These are phyloP conservation scores for Uromys caudimaculatus DNA, from an alignment of 2,797 vertebrate genomes.

Conservation along the genomic window DNA sequence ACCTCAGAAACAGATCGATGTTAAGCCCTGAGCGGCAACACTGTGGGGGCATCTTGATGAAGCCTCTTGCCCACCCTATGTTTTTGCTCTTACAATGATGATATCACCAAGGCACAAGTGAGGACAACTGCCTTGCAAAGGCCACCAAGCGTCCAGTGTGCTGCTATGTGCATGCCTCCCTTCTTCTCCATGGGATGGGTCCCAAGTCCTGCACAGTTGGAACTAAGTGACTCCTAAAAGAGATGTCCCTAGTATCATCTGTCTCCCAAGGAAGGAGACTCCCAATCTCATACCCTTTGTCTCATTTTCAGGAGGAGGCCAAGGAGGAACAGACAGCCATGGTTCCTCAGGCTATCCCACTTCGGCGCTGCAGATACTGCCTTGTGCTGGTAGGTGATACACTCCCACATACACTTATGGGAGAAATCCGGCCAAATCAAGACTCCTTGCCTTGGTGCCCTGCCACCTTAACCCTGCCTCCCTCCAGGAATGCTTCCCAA, in stretches of 20 bases:
- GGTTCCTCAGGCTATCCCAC: conserved; percentile 86
- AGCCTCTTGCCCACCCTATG: background rate
- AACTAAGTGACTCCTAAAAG: background rate
- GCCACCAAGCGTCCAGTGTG: background rate
- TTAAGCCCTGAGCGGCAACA: background rate
- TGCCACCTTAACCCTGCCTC: background rate
- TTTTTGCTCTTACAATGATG: background rate
- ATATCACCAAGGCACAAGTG: background rate
- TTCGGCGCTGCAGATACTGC: conserved; percentile 94
- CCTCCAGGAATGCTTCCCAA: conserved; percentile 31
- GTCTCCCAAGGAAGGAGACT: background rate
- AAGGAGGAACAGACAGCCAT: conserved; percentile 90
- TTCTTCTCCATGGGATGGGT: background rate
- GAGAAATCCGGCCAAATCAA: background rate
- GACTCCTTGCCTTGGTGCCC: background rate
- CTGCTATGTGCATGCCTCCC: background rate
- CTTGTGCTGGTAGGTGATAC: conserved; percentile 91
- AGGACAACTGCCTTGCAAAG: background rate
- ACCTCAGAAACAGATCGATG: background rate
- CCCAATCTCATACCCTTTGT: background rate
- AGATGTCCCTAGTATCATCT: background rate
- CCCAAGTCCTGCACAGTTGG: background rate
- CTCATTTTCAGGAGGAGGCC: conserved; percentile 80
- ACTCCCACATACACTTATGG: background rate
- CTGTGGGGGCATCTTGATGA: background rate